These are phyloP conservation scores for Quadroppia sp. DNA, from an alignment of 2,888 invertebrate species.

Conservation along the genomic window DNA sequence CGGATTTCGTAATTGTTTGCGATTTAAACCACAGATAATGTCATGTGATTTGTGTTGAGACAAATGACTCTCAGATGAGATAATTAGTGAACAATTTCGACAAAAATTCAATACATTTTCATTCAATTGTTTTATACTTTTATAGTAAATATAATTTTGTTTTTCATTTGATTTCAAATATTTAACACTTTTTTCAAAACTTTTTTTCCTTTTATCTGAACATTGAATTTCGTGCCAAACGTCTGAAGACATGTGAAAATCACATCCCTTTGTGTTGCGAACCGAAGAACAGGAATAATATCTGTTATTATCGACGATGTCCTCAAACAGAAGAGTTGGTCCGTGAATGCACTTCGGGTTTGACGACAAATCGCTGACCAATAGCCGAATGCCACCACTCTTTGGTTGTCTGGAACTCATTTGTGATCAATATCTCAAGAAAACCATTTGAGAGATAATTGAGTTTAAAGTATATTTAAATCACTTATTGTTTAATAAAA, in stretches of 20 bases:
- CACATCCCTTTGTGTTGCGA: constrained; percentile 71
- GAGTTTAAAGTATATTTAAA: too few relatives aligned
- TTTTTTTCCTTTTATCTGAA: constrained; percentile 48
- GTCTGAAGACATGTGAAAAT: constrained; percentile 62
- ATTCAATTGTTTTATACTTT: not conserved
- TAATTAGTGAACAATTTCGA: constrained; percentile 51
- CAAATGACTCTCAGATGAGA: constrained; percentile 49
- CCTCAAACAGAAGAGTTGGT: constrained; percentile 23
- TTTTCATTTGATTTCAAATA: too few relatives aligned
- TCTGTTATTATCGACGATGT: constrained; percentile 48
- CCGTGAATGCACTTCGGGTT: constrained; percentile 35
- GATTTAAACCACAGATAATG: constrained; percentile 46
- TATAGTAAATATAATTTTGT: too few relatives aligned
- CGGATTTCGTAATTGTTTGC: constrained; percentile 49
- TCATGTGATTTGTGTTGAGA: constrained; percentile 49
- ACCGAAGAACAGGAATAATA: constrained; percentile 81
- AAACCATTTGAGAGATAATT: too few relatives aligned
- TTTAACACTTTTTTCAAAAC: constrained; percentile 56
- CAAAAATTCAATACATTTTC: constrained; percentile 49
- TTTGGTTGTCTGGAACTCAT: too few relatives aligned
- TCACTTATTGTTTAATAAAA: too few relatives aligned
- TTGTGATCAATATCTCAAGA: too few relatives aligned
- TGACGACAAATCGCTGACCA: not conserved
- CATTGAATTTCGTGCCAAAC: constrained; percentile 49
- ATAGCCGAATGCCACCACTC: not conserved